Evolutionary conservation across 2,797 vertebrate species (phyloP).

Genomic region (Gila robusta): DNA sequence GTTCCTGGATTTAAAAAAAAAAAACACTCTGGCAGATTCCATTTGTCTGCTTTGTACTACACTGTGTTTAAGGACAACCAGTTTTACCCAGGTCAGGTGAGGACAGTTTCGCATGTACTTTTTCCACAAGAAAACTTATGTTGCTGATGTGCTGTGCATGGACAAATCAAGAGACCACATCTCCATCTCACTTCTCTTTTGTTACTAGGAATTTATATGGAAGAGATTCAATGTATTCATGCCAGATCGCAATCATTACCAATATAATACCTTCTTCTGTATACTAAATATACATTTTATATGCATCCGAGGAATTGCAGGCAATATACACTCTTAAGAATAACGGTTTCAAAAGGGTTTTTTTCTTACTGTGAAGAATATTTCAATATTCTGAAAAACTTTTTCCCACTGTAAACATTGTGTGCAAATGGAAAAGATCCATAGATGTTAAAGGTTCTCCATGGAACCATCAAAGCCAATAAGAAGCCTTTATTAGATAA

Average conservation of each 20-base stretch:
- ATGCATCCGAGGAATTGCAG: neutral
- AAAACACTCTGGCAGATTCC: neutral
- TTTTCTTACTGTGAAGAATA: neutral
- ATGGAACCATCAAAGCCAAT: neutral
- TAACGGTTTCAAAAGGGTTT: neutral
- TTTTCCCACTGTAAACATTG: neutral
- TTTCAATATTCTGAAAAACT: neutral
- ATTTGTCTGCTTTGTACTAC: neutral
- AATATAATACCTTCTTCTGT: neutral
- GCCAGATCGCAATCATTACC: neutral
- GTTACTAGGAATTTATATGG: constrained; percentile 47
- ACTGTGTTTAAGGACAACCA: neutral
- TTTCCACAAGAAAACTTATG: constrained; percentile 50
- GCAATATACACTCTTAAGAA: neutral
- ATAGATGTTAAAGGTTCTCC: neutral
- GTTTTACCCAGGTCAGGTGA: constrained; percentile 39
- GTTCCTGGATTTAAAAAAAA: constrained; percentile 5
- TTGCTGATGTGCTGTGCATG: constrained; percentile 22
- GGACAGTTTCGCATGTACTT: constrained; percentile 66
- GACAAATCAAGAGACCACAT: constrained; percentile 26
- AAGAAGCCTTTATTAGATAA: neutral
- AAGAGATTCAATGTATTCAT: constrained; percentile 29
- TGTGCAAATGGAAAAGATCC: neutral
- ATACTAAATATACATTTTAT: neutral
- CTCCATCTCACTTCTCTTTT: constrained; percentile 66